These are phyloP conservation scores for Blennius ocellaris DNA, from an alignment of 2,113 vertebrate species.

Conservation along the genomic window DNA sequence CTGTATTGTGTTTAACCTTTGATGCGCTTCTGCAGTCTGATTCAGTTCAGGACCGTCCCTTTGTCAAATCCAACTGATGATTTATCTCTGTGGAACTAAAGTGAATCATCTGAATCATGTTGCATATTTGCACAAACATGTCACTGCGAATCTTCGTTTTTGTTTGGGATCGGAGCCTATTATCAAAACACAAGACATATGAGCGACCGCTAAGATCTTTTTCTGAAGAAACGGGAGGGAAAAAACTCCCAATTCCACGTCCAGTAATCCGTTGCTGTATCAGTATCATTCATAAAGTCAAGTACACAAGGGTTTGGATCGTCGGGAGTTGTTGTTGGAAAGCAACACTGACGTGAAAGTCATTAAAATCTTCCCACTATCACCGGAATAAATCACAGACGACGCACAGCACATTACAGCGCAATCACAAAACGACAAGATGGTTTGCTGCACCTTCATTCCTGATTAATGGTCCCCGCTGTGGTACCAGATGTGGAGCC, in stretches of 20 bases:
- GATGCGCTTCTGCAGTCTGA: slow-evolving; percentile 1
- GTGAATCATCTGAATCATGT: slow-evolving; percentile 36
- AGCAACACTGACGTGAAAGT: slow-evolving; percentile 9
- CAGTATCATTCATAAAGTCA: slow-evolving; percentile 2
- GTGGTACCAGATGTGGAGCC: slow-evolving; percentile 20
- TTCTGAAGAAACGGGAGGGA: slow-evolving; percentile 8
- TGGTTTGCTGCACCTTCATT: slow-evolving; percentile 28
- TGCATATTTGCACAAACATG: slow-evolving; percentile 40
- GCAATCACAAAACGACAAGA: slow-evolving; percentile 27
- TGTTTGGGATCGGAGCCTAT: not conserved
- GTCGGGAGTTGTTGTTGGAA: slow-evolving; percentile 34
- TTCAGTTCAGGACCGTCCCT: not conserved
- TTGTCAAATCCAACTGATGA: slow-evolving; percentile 36
- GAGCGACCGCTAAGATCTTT: slow-evolving; percentile 17
- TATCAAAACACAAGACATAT: slow-evolving; percentile 16
- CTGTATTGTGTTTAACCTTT: not conserved
- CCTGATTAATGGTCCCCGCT: slow-evolving; percentile 23
- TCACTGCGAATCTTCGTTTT: slow-evolving; percentile 16
- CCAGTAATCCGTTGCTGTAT: slow-evolving; percentile 13
- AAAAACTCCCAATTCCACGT: slow-evolving; percentile 20
- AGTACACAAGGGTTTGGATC: slow-evolving; percentile 27
- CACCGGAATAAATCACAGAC: slow-evolving; percentile 14
- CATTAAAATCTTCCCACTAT: slow-evolving; percentile 12
- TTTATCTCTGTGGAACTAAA: slow-evolving; percentile 21
- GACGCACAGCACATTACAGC: not conserved